Percentiles rank a stretch among this genome's conserved stretches.
Evolutionary conservation across 1,140 invertebrate genomes (phyloP).

Genomic region (Nasonia giraulti): DNA sequence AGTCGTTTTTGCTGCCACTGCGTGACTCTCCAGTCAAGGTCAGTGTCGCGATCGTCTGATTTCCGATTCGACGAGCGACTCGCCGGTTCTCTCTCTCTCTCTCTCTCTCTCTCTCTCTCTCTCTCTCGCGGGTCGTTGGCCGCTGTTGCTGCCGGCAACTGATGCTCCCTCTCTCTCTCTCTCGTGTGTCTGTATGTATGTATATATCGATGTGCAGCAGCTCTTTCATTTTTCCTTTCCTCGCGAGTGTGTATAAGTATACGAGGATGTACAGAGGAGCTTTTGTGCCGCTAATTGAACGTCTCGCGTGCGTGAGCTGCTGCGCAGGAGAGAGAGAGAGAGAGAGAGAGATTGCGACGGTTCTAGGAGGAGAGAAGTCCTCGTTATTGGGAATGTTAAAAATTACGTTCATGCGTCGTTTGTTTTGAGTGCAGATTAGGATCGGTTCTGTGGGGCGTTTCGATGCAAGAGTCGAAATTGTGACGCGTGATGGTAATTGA

Average conservation of each 20-base stretch:
- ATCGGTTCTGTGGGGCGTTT: too few species aligned
- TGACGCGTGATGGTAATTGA: too few species aligned
- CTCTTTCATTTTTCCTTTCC: neutral
- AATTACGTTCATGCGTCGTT: too few species aligned
- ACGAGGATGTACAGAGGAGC: conserved; percentile 13
- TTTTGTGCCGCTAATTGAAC: neutral
- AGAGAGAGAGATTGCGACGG: too few species aligned
- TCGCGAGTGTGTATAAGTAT: neutral
- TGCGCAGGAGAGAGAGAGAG: too few species aligned
- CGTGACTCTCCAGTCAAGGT: conserved; percentile 14
- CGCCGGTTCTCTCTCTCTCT: neutral
- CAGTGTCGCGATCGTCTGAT: conserved; percentile 1
- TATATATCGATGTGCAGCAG: neutral
- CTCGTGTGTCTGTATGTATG: too few species aligned
- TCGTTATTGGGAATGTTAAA: too few species aligned
- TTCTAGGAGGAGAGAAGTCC: too few species aligned
- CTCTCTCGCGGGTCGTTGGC: neutral
- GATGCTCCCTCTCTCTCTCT: neutral
- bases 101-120: too few species aligned
- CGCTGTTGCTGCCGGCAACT: neutral
- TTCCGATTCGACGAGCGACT: conserved; percentile 13
- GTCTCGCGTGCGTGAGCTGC: neutral
- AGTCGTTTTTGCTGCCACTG: neutral
- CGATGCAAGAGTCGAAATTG: too few species aligned
- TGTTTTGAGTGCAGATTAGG: too few species aligned